A percentile compares a stretch with the other conserved stretches of the same genome.
Conservation (phyloP, 2,888 invertebrate genomes). For the Hetaerina titia region DNA sequence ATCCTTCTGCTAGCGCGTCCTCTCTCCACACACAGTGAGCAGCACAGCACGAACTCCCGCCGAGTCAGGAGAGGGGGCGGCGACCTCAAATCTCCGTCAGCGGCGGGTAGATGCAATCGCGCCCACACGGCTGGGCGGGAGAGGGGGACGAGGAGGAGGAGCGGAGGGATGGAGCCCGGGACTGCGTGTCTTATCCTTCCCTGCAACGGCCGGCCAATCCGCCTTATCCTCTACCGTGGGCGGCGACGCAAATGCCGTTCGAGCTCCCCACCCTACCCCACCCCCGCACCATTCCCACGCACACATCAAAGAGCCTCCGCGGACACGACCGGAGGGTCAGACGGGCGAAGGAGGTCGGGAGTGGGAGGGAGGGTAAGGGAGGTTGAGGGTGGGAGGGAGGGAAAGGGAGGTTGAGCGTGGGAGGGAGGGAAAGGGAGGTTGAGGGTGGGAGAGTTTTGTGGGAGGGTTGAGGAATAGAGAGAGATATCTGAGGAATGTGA, state of each 20-base stretch:
- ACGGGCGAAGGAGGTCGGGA: background rate
- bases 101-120: constrained; percentile 25
- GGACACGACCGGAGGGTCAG: background rate
- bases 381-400: background rate
- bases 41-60: no score
- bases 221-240: background rate
- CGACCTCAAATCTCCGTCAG: background rate
- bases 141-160: no score
- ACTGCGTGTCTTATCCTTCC: constrained; percentile 6
- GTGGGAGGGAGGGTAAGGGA: background rate
- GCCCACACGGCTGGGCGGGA: background rate
- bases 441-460: background rate
- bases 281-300: background rate
- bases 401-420: background rate
- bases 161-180: background rate
- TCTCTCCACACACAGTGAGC: no score
- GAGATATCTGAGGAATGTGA: background rate
- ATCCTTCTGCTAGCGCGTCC: no score
- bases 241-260: background rate
- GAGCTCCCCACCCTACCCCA: background rate
- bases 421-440: background rate
- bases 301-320: background rate
- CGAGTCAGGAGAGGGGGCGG: no score
- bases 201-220: background rate
- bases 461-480: background rate